phyloP scores from a whole-genome alignment of 1,140 invertebrate species.

The Thaumatotibia leucotreta region DNA sequence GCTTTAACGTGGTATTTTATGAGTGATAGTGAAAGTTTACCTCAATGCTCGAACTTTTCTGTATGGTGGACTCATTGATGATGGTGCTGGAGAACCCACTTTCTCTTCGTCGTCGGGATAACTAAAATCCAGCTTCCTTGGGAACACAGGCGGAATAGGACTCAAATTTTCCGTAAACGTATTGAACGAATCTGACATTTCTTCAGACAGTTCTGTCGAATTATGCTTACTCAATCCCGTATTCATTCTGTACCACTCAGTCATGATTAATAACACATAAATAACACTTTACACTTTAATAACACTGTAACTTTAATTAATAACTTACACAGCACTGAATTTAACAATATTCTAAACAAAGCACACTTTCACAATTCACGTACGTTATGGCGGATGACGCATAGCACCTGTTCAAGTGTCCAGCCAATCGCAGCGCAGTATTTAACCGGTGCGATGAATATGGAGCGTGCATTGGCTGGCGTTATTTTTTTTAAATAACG shows the following conservation, averaged over 20 bases:
- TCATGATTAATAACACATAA: constrained; percentile 56
- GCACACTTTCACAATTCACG: constrained; percentile 59
- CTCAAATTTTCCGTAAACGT: constrained; percentile 68
- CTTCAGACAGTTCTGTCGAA: constrained; percentile 62
- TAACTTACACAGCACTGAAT: constrained; percentile 12
- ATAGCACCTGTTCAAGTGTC: constrained; percentile 64
- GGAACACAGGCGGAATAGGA: constrained; percentile 63
- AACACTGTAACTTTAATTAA: constrained; percentile 32
- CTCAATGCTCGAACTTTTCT: constrained; percentile 86
- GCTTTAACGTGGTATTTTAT: constrained; percentile 34
- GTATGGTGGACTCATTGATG: constrained; percentile 82
- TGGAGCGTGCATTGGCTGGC: constrained; percentile 44
- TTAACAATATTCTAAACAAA: constrained; percentile 39
- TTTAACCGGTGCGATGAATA: constrained; percentile 63
- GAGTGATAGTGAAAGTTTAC: constrained; percentile 41
- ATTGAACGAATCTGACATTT: constrained; percentile 65
- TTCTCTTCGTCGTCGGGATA: constrained; percentile 60
- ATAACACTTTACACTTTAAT: constrained; percentile 43
- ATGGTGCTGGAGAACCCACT: constrained; percentile 45
- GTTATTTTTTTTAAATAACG: constrained; percentile 61
- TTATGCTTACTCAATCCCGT: constrained; percentile 50
- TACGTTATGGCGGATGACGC: constrained; percentile 74
- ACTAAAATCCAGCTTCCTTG: constrained; percentile 68
- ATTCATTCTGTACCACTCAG: constrained; percentile 67
- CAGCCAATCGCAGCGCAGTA: constrained; percentile 51